These are phyloP conservation scores for Apis florea DNA, from an alignment of 1,140 invertebrate species.

Conservation along the genomic window DNA sequence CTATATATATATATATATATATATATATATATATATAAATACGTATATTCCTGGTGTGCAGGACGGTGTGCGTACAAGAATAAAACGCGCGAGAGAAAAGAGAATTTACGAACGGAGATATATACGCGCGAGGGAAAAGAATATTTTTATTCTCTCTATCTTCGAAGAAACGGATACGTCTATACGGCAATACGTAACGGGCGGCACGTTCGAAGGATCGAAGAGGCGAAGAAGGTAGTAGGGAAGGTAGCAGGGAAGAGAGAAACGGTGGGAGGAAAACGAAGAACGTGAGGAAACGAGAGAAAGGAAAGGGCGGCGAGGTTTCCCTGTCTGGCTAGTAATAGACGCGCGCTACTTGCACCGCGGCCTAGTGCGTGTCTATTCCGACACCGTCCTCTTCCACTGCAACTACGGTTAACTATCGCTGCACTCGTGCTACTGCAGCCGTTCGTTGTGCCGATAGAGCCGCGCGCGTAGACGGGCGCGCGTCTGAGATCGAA, in stretches of 20 bases:
- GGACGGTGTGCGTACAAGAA: too few relatives aligned
- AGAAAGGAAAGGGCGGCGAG: slow-evolving; percentile 18
- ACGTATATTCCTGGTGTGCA: too few relatives aligned
- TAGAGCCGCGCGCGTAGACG: background rate
- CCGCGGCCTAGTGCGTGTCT: slow-evolving; percentile 48
- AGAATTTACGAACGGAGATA: too few relatives aligned
- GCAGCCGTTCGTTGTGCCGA: slow-evolving; percentile 5
- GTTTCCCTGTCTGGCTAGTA: slow-evolving; percentile 69
- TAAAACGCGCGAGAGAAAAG: too few relatives aligned
- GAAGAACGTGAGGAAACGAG: background rate
- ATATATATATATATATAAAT: too few relatives aligned
- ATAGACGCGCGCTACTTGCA: slow-evolving; percentile 71
- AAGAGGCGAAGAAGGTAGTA: background rate
- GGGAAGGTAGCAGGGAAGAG: background rate
- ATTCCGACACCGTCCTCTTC: slow-evolving; percentile 53
- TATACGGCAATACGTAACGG: too few relatives aligned
- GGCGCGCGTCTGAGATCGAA: background rate
- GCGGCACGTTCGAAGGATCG: too few relatives aligned
- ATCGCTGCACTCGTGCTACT: slow-evolving; percentile 46
- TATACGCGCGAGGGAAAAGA: too few relatives aligned
- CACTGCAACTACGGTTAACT: slow-evolving; percentile 44
- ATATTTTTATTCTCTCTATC: too few relatives aligned
- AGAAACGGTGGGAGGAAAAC: too few relatives aligned
- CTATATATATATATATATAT: too few relatives aligned
- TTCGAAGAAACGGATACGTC: too few relatives aligned